Percentiles rank a stretch among this genome's conserved stretches.
phyloP scores from a whole-genome alignment of 2,113 vertebrate species.

The Corythaixoides concolor region DNA sequence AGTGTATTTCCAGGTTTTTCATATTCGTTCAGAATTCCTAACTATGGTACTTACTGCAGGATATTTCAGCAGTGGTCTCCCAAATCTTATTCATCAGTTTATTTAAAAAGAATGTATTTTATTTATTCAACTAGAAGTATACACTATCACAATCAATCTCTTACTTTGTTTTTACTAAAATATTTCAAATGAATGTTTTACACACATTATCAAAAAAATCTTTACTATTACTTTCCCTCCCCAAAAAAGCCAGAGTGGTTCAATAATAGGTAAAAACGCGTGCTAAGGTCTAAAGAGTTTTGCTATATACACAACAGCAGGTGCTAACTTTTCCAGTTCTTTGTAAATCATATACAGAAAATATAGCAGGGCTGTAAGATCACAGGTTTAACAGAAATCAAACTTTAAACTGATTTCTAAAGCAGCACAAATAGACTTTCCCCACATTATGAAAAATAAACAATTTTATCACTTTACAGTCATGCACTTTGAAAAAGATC shows the following conservation, averaged over 20 bases:
- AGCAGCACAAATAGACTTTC: slow-evolving; percentile 74
- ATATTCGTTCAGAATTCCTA: neutral
- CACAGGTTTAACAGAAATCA: slow-evolving; percentile 68
- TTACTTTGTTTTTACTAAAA: slow-evolving; percentile 83
- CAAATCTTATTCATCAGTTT: slow-evolving; percentile 21
- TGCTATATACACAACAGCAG: slow-evolving; percentile 62
- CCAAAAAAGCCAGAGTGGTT: slow-evolving; percentile 71
- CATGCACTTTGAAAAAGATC: slow-evolving; percentile 75
- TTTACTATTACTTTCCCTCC: slow-evolving; percentile 63
- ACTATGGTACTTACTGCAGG: neutral
- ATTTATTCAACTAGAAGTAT: slow-evolving; percentile 79
- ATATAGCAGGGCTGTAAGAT: slow-evolving; percentile 54
- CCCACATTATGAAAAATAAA: slow-evolving; percentile 77
- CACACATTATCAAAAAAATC: slow-evolving; percentile 82
- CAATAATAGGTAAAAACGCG: slow-evolving; percentile 69
- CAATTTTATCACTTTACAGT: slow-evolving; percentile 73
- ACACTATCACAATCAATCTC: slow-evolving; percentile 78
- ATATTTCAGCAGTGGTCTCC: neutral
- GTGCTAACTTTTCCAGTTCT: slow-evolving; percentile 48
- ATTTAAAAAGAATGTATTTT: slow-evolving; percentile 73
- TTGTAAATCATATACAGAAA: slow-evolving; percentile 55
- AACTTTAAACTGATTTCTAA: slow-evolving; percentile 62
- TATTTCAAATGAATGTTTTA: slow-evolving; percentile 80
- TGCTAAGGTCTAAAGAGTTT: slow-evolving; percentile 61
- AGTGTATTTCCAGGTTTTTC: neutral